These are phyloP conservation scores for Drosophila nigrodunni DNA, from an alignment of 1,140 invertebrate species.

Conservation along the genomic window DNA sequence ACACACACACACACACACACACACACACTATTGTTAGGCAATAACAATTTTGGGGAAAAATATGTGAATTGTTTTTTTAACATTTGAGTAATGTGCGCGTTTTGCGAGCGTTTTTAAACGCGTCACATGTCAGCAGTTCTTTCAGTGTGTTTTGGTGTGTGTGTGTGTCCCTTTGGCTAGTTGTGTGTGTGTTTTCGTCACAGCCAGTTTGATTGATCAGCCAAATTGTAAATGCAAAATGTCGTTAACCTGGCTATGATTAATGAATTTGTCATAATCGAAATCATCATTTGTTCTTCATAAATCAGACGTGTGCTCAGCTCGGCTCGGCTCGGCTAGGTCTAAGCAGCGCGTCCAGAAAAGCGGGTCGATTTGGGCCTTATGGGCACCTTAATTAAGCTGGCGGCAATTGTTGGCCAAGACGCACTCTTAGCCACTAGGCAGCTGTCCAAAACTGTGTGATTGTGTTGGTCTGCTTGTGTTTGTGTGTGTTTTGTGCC, in stretches of 20 bases:
- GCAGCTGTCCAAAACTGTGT: conserved; percentile 19
- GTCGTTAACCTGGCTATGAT: conserved; percentile 76
- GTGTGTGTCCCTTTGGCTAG: conserved; percentile 6
- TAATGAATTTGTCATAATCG: conserved; percentile 77
- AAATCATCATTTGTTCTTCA: conserved; percentile 56
- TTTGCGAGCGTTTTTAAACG: conserved; percentile 40
- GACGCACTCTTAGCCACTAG: conserved; percentile 13
- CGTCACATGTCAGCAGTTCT: conserved; percentile 43
- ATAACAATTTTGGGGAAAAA: conserved; percentile 27
- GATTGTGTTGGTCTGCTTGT: neutral
- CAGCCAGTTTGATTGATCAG: conserved; percentile 60
- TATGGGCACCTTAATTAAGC: conserved; percentile 63
- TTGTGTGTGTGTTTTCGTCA: conserved; percentile 21
- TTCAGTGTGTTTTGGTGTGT: conserved; percentile 3
- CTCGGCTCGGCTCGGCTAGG: neutral
- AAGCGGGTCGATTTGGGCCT: conserved; percentile 58
- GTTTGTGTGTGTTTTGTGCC: conserved; percentile 22
- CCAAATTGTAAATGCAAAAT: conserved; percentile 66
- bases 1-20: conserved; percentile 13
- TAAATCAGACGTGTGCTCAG: conserved; percentile 56
- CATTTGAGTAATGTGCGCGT: conserved; percentile 29
- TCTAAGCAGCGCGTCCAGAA: conserved; percentile 32
- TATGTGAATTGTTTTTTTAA: conserved; percentile 35
- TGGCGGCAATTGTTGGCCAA: conserved; percentile 18
- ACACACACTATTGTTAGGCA: conserved; percentile 7